phyloP scores from a whole-genome alignment of 1,140 invertebrate species.

The Cryptotermes secundus region DNA sequence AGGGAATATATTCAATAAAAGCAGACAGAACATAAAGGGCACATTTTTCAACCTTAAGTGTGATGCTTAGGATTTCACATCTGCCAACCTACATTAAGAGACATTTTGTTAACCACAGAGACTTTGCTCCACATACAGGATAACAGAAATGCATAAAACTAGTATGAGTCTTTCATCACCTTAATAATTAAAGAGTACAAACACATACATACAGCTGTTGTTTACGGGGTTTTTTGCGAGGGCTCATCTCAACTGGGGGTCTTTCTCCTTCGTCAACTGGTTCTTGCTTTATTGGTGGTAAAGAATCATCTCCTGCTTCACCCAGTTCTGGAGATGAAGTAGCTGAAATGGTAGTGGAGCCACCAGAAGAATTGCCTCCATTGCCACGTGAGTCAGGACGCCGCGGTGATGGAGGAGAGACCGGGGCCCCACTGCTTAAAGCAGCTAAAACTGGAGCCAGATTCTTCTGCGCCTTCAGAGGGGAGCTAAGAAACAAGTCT shows the following conservation, averaged over 20 bases:
- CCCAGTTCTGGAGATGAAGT: conserved; percentile 72
- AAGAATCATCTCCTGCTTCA: conserved; percentile 51
- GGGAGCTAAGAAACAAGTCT: conserved; percentile 44
- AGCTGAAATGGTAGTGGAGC: conserved; percentile 76
- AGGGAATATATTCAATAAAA: no score
- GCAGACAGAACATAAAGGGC: no score
- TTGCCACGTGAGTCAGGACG: conserved; percentile 31
- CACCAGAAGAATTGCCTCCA: conserved; percentile 46
- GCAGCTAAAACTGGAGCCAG: conserved; percentile 57
- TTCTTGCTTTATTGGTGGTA: conserved; percentile 47
- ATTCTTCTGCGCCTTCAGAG: conserved; percentile 59
- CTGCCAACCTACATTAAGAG: no score
- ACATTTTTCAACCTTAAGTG: no score
- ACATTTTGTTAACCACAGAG: no score
- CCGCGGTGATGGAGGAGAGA: conserved; percentile 49
- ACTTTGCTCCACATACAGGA: no score
- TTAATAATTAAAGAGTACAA: background rate
- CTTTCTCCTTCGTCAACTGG: conserved; percentile 55
- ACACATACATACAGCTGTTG: conserved; percentile 62
- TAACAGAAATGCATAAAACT: no score
- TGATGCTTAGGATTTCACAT: no score
- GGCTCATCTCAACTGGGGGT: conserved; percentile 52
- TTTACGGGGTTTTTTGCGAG: conserved; percentile 75
- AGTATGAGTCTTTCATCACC: no score
- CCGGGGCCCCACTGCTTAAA: conserved; percentile 43